Base-by-base conservation (phyloP, 2,888 invertebrate genomes). In the Malachius bipustulatus region DNA sequence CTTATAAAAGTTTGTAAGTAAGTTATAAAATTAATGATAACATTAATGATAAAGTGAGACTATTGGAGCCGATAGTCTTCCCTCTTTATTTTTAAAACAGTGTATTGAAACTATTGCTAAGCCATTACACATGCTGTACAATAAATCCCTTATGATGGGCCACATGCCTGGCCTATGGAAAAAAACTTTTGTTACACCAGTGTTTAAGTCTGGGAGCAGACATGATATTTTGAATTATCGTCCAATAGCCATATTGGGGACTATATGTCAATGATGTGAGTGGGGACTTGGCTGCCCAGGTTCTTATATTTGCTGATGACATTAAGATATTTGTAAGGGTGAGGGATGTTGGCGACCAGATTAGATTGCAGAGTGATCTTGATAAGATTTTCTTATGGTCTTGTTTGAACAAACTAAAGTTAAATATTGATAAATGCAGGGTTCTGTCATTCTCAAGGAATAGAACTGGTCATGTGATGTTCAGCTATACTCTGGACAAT, bases 231-330 rank as follows among this genome's bases (percentile, higher is more conserved):
- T 24, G 9, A 24, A 24, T 24, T 24, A 24, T 9, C 8, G 24
- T 8, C 24, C 24, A 8, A 24, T 24, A 8, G 8, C 24, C 9
- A 9, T 24, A 8, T 8, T 24, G 24, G 8, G 8, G 8, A 9
- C 9, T 8, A 24, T 24, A 8, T 9, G 16, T 30, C n/a, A 30
- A 30, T 30, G 30, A 14, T 29, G 30, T 29, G 13, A 3, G 13
- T 29, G 12, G 14, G 13, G 14, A 29, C 9, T 29, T 29, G n/a
- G n/a, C n/a, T 29, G 30, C 30, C n/a, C 13, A 3, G 13, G 30
- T 11, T 29, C 10, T 29, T 14, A 29, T 29, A 14, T 29, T 29
- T 29, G n/a, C 30, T 29, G 11, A 11, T 29, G 30, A 29, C 30
- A 11, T 8, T n/a, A n/a, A n/a, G n/a, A n/a, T n/a, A n/a, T n/a